These are phyloP conservation scores for Celastrina argiolus DNA, from an alignment of 2,888 invertebrate species.

Conservation along the genomic window DNA sequence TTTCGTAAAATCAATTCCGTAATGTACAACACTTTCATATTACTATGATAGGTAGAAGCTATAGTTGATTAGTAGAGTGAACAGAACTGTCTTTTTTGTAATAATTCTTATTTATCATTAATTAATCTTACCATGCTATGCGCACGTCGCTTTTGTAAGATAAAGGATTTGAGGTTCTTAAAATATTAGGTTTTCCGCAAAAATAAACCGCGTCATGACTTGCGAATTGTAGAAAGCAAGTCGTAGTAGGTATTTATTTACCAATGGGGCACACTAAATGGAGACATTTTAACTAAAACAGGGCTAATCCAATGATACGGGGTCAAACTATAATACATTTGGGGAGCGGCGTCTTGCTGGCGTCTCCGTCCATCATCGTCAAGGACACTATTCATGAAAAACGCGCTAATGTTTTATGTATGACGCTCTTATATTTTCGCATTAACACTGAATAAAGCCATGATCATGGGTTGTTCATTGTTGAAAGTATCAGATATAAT, in stretches of 20 bases:
- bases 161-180: not conserved
- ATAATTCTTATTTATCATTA: too few species aligned
- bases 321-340: not conserved
- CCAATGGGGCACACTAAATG: not conserved
- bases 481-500: too few species aligned
- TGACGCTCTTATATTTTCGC: not conserved
- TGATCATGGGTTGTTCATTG: not conserved
- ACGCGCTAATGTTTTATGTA: constrained; percentile 4
- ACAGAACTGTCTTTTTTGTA: too few species aligned
- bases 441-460: not conserved
- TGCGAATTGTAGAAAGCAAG: not conserved
- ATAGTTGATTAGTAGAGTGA: too few species aligned
- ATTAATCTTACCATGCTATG: too few species aligned
- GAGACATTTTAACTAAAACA: not conserved
- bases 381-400: not conserved
- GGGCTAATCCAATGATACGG: not conserved
- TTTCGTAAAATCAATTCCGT: too few species aligned
- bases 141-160: not conserved
- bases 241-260: not conserved
- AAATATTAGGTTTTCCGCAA: not conserved
- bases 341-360: not conserved
- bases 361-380: constrained; percentile 10
- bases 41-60: too few species aligned
- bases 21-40: too few species aligned
- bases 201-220: not conserved